Conservation (phyloP, 23 tunicate species). For the Oikopleura dioica region DNA sequence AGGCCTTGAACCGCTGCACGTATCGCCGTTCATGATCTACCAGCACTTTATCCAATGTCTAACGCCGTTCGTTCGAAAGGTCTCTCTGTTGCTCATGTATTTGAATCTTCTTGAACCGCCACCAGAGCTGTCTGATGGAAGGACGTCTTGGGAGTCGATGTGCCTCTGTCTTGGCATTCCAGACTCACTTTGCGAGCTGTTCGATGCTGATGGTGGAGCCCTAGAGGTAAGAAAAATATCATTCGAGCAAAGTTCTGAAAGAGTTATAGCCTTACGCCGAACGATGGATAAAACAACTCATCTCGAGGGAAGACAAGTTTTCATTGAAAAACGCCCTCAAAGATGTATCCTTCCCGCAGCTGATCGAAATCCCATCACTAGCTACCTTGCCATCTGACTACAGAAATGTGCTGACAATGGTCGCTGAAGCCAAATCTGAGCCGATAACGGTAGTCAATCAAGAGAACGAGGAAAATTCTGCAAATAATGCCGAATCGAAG, state of each 20-base stretch:
- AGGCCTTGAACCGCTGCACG: background rate
- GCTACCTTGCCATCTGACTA: background rate
- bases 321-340: background rate
- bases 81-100: background rate
- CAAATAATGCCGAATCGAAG: too few relatives aligned
- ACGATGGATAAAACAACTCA: background rate
- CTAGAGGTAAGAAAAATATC: too few relatives aligned
- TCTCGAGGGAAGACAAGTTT: background rate
- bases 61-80: background rate
- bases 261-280: background rate
- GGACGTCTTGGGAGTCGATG: background rate
- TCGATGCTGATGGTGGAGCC: background rate
- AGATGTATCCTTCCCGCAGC: background rate
- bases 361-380: background rate
- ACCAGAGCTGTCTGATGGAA: background rate
- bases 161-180: background rate
- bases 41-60: background rate
- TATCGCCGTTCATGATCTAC: background rate
- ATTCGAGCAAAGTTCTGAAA: too few relatives aligned
- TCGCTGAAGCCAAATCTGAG: background rate
- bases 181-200: background rate
- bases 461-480: background rate
- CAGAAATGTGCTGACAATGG: background rate
- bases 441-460: background rate
- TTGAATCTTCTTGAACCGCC: background rate